Percentiles rank a stretch among this genome's conserved stretches.
Conservation (phyloP, 1,140 invertebrate species). For the Physella acuta region DNA sequence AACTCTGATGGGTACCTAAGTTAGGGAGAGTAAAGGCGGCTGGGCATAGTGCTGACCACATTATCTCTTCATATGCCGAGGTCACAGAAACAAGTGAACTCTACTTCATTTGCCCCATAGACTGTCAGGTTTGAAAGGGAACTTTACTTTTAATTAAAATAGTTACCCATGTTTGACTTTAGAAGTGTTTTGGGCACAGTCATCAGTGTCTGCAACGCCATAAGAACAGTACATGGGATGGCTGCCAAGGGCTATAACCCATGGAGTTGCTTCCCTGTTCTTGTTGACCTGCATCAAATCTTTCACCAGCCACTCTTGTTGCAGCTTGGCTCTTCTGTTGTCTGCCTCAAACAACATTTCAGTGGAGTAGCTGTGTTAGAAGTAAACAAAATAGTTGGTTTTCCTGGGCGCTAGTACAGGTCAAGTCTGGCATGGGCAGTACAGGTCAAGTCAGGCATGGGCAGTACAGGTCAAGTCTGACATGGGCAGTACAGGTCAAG, state of each 20-base stretch:
- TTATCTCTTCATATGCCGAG: no score
- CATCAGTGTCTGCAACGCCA: conserved; percentile 69
- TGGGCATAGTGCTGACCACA: no score
- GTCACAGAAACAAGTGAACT: no score
- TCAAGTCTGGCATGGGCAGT: no score
- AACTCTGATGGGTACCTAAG: no score
- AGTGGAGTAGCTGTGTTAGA: conserved; percentile 47
- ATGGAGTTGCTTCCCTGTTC: conserved; percentile 74
- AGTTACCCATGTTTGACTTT: conserved; percentile 43
- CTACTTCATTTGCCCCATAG: no score
- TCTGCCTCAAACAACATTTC: conserved; percentile 44
- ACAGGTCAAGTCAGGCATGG: no score
- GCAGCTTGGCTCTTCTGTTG: conserved; percentile 25
- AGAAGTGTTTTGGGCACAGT: conserved; percentile 72
- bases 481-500: no score
- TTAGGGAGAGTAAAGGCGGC: no score
- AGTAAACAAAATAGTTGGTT: conserved; percentile 10
- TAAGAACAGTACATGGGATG: conserved; percentile 97
- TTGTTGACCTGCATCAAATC: conserved; percentile 62
- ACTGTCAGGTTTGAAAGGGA: no score
- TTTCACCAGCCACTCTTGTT: conserved; percentile 41
- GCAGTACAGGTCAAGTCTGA: no score
- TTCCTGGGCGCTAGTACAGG: neutral
- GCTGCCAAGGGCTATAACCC: conserved; percentile 92
- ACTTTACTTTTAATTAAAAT: no score